A percentile compares a stretch with the other conserved stretches of the same genome.
phyloP scores from a whole-genome alignment of 1,140 invertebrate genomes.

The Anoplophora glabripennis region DNA sequence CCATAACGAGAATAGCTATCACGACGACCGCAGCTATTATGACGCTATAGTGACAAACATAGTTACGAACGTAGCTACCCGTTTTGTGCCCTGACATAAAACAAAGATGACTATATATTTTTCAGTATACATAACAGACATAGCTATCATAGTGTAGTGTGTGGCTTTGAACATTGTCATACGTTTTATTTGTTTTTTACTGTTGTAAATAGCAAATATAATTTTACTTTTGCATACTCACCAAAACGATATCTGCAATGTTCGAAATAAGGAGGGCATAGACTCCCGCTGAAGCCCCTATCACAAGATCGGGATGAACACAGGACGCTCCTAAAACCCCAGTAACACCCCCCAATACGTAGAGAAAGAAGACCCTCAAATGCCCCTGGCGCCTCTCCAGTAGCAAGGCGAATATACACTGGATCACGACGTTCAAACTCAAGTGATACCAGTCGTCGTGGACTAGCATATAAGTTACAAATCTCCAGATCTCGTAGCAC shows the following conservation, averaged over 20 bases:
- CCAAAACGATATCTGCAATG: conserved; percentile 83
- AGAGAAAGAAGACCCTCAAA: conserved; percentile 68
- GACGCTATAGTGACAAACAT: too few species aligned
- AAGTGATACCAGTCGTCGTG: conserved; percentile 69
- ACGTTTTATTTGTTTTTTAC: too few species aligned
- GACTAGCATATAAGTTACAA: conserved; percentile 78
- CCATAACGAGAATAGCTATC: too few species aligned
- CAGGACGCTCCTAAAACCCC: conserved; percentile 76
- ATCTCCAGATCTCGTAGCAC: conserved; percentile 73
- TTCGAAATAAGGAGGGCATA: conserved; percentile 91
- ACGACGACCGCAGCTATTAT: too few species aligned
- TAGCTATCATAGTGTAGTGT: too few species aligned
- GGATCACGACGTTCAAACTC: conserved; percentile 61
- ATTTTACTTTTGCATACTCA: conserved; percentile 55
- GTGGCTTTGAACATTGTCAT: too few species aligned
- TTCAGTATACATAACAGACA: too few species aligned
- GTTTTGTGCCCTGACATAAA: too few species aligned
- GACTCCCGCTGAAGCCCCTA: conserved; percentile 91
- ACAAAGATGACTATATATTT: too few species aligned
- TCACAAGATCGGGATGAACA: conserved; percentile 75
- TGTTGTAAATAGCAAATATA: too few species aligned
- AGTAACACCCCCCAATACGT: conserved; percentile 64
- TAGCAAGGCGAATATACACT: conserved; percentile 65
- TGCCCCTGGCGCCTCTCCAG: conserved; percentile 83
- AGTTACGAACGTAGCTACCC: too few species aligned